phyloP scores from a whole-genome alignment of 2,888 invertebrate species.

The Macrophya alboannulata region DNA sequence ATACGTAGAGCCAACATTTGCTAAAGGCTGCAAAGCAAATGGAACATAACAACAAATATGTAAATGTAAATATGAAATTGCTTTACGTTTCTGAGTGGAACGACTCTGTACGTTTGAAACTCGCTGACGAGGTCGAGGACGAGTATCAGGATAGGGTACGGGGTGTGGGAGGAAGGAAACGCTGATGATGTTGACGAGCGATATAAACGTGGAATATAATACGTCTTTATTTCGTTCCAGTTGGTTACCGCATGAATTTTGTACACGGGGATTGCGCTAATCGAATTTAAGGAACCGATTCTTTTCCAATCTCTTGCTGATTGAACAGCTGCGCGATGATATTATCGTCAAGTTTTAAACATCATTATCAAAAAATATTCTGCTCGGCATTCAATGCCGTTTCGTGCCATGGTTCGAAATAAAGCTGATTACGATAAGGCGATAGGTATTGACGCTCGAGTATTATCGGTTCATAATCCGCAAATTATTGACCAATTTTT shows the following conservation, averaged over 20 bases:
- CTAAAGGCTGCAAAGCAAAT: background rate
- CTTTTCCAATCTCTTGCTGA: background rate
- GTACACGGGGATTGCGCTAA: background rate
- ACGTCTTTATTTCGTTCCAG: background rate
- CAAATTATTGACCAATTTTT: background rate
- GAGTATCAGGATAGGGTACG: background rate
- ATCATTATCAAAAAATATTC: background rate
- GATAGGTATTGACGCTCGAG: background rate
- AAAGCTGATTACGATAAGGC: background rate
- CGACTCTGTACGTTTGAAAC: background rate
- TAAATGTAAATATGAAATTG: conserved; percentile 16
- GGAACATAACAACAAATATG: background rate
- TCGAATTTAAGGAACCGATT: background rate
- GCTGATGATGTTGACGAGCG: background rate
- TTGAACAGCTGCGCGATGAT: background rate
- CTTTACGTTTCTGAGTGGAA: background rate
- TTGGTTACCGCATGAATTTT: background rate
- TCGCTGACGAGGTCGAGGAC: conserved; percentile 32
- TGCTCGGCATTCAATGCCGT: background rate
- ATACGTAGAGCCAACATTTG: background rate
- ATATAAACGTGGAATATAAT: background rate
- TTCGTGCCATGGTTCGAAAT: background rate
- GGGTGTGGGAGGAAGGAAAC: conserved; percentile 26
- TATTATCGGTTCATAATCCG: background rate
- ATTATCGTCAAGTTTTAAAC: background rate